These are phyloP conservation scores for Ctenodactylus gundi DNA, from an alignment of 2,113 vertebrate species.

Conservation along the genomic window DNA sequence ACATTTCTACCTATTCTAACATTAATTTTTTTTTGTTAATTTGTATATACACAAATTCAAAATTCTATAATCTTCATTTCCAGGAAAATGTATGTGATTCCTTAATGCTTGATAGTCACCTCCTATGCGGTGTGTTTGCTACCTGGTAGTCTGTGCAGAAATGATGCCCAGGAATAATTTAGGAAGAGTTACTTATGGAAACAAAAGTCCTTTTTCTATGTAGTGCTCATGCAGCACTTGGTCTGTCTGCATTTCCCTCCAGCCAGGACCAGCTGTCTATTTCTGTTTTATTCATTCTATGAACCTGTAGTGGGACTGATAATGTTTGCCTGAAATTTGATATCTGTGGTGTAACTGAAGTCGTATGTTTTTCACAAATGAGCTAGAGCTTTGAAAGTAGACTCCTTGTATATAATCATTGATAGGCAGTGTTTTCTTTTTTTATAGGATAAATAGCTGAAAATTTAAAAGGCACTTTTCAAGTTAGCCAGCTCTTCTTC, in stretches of 20 bases:
- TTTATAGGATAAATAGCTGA: constrained; percentile 5
- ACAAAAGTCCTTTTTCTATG: neutral
- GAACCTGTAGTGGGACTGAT: neutral
- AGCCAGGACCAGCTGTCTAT: neutral
- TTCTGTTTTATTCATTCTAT: neutral
- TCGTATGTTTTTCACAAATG: constrained; percentile 1
- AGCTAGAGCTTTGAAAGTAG: neutral
- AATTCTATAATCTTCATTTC: constrained; percentile 26
- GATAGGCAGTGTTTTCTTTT: neutral
- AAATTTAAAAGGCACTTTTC: constrained; percentile 22
- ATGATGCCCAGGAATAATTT: neutral
- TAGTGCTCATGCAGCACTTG: neutral
- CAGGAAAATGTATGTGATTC: neutral
- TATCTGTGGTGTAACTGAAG: neutral
- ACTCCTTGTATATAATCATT: neutral
- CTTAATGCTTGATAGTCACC: neutral
- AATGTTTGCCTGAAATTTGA: neutral
- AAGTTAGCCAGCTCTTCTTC: neutral
- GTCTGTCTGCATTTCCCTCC: neutral
- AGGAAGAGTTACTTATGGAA: constrained; percentile 20
- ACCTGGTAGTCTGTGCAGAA: neutral
- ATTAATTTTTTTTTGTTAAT: no score
- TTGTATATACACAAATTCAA: no score
- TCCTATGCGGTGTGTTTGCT: neutral
- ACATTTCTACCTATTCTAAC: neutral